Evolutionary conservation across 2,113 vertebrate species (phyloP), one percentile per base, ranked within the genome.

Genomic region (Butorides virescens): DNA sequence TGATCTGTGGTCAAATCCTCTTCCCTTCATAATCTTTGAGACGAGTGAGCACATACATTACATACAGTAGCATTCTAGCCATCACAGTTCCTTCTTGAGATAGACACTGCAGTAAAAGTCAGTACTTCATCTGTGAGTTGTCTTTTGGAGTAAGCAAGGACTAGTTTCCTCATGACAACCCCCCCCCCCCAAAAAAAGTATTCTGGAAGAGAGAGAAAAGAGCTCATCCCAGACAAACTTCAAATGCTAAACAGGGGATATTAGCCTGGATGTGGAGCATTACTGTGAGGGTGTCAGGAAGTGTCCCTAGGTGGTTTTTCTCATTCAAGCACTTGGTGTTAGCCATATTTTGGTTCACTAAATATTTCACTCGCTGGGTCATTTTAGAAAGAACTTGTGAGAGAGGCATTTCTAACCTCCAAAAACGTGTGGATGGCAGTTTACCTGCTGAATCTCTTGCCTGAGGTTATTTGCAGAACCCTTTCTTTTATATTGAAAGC

Each of bases 281-380:
- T 52, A 47, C 22, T 52, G 70, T 26, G 15, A 61, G 8, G 6
- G 18, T 74, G 5, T 44, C 14, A 25, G 14, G 22, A 72, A 74
- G 20, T 47, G 32, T 89, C 27, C 39, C 21, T 49, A n/a, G 13
- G 6, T 66, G 9, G 11, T 76, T 71, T 75, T 71, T 49, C 30
- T 81, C 1, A 0, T 90, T 66, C 18, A 66, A 1, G 73, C 0
- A 0, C 36, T 59, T 65, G 13, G 5, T 62, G 8, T 74, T 79
- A 86, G 47, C 9, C 6, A 5, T 77, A 42, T 66, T 81, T 87
- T 78, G 17, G 7, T 58, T 90, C 21, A 52, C 19, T 88, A 66
- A 80, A 39, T 71, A 66, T 27, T 74, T 88, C 9, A 7, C 7
- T 86, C 8, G 50, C 11, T 21, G 9, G 19, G 20, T 93, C 56